Conservation (phyloP, 2,888 invertebrate genomes). For the Macrophya alboannulata region DNA sequence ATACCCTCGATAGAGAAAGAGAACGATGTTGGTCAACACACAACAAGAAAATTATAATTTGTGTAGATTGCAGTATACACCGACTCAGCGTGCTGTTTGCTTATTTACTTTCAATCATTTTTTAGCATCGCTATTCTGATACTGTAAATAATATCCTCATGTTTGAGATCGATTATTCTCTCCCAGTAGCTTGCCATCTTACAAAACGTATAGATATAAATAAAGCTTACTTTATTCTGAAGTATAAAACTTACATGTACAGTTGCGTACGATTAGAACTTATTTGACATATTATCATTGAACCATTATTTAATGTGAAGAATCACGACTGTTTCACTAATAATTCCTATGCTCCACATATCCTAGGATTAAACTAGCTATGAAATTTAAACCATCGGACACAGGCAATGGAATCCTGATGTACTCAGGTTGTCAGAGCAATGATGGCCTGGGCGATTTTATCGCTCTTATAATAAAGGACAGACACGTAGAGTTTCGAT, state of each 20-base stretch:
- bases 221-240: neutral
- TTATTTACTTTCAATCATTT: constrained; percentile 11
- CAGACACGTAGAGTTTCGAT: constrained; percentile 91
- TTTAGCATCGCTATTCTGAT: neutral
- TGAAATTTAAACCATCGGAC: constrained; percentile 88
- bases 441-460: constrained; percentile 93
- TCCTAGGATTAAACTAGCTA: constrained; percentile 83
- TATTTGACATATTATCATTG: neutral
- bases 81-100: constrained; percentile 8
- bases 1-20: neutral
- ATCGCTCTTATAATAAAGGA: constrained; percentile 91
- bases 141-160: neutral
- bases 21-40: neutral
- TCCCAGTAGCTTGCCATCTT: constrained; percentile 3
- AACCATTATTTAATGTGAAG: neutral
- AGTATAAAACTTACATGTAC: neutral
- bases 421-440: constrained; percentile 93
- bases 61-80: neutral
- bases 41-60: neutral
- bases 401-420: constrained; percentile 91
- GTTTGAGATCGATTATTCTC: neutral
- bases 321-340: constrained; percentile 19
- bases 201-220: neutral
- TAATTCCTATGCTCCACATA: constrained; percentile 33
- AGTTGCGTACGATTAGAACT: neutral